These are phyloP conservation scores for Heptranchias perlo DNA, from an alignment of 2,113 vertebrate species.

Conservation along the genomic window DNA sequence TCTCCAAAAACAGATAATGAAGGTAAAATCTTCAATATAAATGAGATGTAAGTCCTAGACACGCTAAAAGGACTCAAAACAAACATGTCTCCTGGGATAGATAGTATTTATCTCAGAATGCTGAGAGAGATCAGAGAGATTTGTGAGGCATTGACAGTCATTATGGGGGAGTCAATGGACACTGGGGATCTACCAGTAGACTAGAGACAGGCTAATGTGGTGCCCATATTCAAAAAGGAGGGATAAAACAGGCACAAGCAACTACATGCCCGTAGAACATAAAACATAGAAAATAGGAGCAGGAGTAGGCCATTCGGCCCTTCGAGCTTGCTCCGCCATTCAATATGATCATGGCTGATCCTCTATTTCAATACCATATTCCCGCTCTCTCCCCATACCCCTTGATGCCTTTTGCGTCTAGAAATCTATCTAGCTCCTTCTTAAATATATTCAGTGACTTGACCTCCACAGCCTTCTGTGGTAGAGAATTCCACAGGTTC, in stretches of 20 bases:
- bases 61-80: not conserved
- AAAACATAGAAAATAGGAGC: too few relatives aligned
- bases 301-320: too few relatives aligned
- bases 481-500: too few relatives aligned
- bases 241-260: not conserved
- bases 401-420: too few relatives aligned
- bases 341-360: too few relatives aligned
- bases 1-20: not conserved
- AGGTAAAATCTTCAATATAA: constrained; percentile 9
- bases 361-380: too few relatives aligned
- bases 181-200: not conserved
- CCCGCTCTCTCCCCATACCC: too few relatives aligned
- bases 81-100: not conserved
- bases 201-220: not conserved
- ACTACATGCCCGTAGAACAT: too few relatives aligned
- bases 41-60: not conserved
- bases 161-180: not conserved
- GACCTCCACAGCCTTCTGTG: too few relatives aligned
- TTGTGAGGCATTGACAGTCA: not conserved
- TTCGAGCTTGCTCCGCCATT: too few relatives aligned
- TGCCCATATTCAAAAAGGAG: not conserved
- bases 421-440: too few relatives aligned
- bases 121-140: not conserved
- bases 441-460: too few relatives aligned
- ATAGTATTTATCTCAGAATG: not conserved